Conservation (phyloP, 2,797 vertebrate species). For the Knipowitschia caucasica region DNA sequence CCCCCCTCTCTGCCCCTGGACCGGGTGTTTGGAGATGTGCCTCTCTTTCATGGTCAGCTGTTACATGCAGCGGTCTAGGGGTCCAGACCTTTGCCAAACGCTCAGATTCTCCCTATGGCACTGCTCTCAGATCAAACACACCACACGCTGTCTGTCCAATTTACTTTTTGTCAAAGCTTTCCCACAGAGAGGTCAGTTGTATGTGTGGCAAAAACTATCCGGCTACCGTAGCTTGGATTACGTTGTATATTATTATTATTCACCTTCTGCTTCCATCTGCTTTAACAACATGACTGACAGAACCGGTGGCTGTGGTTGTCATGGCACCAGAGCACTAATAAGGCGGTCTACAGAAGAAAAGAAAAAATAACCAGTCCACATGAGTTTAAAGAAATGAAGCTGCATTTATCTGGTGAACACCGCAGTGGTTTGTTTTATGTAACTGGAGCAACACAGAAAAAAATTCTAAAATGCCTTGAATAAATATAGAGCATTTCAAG, state of each 20-base stretch:
- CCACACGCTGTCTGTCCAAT: conserved; percentile 37
- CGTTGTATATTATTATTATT: background rate
- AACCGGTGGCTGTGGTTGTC: conserved; percentile 44
- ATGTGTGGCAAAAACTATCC: background rate
- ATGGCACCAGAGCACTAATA: conserved; percentile 30
- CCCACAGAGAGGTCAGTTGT: conserved; percentile 17
- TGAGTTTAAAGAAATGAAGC: background rate
- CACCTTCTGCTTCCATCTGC: conserved; percentile 5
- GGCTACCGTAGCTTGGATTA: conserved; percentile 1
- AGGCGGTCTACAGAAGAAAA: background rate
- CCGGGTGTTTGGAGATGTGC: conserved; percentile 34
- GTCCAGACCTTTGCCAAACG: conserved; percentile 27
- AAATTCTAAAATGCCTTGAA: background rate
- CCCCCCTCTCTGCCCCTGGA: background rate
- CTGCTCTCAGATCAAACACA: conserved; percentile 48
- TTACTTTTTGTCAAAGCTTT: conserved; percentile 37
- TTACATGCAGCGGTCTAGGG: conserved; percentile 23
- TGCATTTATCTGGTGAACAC: background rate
- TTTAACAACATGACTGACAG: conserved; percentile 20
- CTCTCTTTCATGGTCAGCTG: conserved; percentile 18
- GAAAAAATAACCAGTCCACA: background rate
- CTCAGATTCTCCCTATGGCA: conserved; percentile 29
- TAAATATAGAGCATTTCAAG: background rate
- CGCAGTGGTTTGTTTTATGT: too few relatives aligned
- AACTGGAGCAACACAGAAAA: too few relatives aligned